Evolutionary conservation across 2,888 invertebrate species (phyloP), one percentile per base, ranked within the genome.

Genomic region (Piscicola geometra): DNA sequence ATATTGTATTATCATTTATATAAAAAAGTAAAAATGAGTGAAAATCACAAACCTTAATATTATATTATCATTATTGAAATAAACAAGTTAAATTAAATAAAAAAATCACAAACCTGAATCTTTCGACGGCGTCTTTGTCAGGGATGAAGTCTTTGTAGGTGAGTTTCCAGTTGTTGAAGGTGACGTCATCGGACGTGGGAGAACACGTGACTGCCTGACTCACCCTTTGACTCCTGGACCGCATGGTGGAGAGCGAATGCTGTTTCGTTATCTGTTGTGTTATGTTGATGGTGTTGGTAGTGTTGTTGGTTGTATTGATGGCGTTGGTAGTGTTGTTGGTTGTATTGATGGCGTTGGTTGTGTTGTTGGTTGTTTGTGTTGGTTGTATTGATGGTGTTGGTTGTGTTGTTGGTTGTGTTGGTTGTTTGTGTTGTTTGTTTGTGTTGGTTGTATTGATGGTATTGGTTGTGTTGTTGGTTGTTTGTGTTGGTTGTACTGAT

Each of bases 61-160:
- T n/a, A n/a, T n/a, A n/a, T n/a, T n/a, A n/a, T n/a, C n/a, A n/a
- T n/a, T n/a, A n/a, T n/a, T n/a, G n/a, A n/a, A n/a, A n/a, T n/a
- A n/a, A n/a, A n/a, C n/a, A n/a, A n/a, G n/a, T n/a, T n/a, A n/a
- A n/a, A n/a, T n/a, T n/a, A n/a, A n/a, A 64, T 9, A 41, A 9
- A 15, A 15, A 41, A 41, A 41, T 9, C 18, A 67, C 67, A 5
- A 12, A 67, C 67, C 30, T 28, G 67, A 67, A 67, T 33, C 30
- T 67, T 35, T 67, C 67, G 3, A 67, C 28, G 2, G 32, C 33
- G 15, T 67, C 67, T 67, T 67, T 67, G 21, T 67, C 21, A 9
- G 67, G 67, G 28, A 67, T 67, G 67, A 67, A 67, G 30, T 67
- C 67, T 67, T 67, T 32, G 28, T 33, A 67, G 5, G 33, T 9